Conservation (phyloP, 2,113 vertebrate genomes). For the Eurystomus gularis region DNA sequence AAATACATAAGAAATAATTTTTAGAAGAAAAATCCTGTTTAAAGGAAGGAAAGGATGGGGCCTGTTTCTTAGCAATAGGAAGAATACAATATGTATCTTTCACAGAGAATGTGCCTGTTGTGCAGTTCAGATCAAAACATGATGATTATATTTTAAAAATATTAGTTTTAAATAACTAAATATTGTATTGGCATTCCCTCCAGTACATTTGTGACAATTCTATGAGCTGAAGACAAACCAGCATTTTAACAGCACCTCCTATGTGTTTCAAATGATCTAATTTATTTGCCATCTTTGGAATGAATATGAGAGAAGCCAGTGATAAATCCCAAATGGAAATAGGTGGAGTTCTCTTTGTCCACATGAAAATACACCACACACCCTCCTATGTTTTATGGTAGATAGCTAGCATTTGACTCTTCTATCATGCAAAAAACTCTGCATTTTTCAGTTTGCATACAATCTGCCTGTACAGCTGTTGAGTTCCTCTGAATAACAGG, state of each 20-base stretch:
- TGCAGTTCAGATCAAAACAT: not conserved
- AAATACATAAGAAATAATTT: not conserved
- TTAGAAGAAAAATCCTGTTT: not conserved
- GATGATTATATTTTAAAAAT: not conserved
- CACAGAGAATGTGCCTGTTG: not conserved
- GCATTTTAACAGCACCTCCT: not conserved
- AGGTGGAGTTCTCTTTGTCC: not conserved
- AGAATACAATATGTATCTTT: not conserved
- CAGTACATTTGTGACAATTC: not conserved
- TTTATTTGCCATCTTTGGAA: not conserved
- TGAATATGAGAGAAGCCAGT: not conserved
- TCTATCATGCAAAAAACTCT: not conserved
- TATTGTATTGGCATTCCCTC: not conserved
- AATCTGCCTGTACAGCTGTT: not conserved
- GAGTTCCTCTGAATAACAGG: not conserved
- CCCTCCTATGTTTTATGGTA: not conserved
- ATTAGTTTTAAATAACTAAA: not conserved
- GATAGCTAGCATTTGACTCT: not conserved
- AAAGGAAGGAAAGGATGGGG: not conserved
- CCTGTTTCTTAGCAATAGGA: not conserved
- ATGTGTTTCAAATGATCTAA: not conserved
- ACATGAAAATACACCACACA: not conserved
- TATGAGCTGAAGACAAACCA: not conserved
- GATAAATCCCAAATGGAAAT: slow-evolving; percentile 12
- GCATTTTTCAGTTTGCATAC: not conserved